Conservation (phyloP, 2,113 vertebrate genomes). For the Potamarius usumacintae region DNA sequence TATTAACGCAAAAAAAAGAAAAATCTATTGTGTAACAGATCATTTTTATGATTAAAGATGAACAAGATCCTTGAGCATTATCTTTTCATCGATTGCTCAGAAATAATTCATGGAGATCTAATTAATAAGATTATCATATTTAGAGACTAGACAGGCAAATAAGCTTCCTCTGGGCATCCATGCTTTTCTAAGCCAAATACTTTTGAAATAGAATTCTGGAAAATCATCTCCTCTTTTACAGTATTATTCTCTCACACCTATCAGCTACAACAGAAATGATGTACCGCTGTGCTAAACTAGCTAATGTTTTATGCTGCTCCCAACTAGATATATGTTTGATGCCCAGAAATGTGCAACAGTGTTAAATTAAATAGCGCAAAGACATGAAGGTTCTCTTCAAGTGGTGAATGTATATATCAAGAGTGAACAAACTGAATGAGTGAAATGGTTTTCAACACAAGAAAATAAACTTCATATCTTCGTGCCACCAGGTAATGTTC, state of each 20-base stretch:
- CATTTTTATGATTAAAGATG: neutral
- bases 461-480: too few species aligned
- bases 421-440: too few species aligned
- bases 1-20: neutral
- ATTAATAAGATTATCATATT: neutral
- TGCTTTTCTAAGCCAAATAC: neutral
- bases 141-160: neutral
- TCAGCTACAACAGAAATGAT: neutral
- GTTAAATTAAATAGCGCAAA: too few species aligned
- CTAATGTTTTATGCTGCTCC: neutral
- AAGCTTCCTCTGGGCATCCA: neutral
- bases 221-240: neutral
- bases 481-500: too few species aligned
- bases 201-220: neutral
- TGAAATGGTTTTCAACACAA: too few species aligned
- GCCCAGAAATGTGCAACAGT: neutral
- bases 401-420: too few species aligned
- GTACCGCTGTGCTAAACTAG: neutral
- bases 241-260: neutral
- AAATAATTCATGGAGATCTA: neutral
- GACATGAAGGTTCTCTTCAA: too few species aligned
- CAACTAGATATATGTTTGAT: neutral
- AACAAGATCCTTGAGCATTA: neutral
- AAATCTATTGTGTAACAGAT: neutral
- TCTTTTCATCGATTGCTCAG: neutral